phyloP scores from a whole-genome alignment of 2,797 vertebrate species.

The Margarornis squamiger region DNA sequence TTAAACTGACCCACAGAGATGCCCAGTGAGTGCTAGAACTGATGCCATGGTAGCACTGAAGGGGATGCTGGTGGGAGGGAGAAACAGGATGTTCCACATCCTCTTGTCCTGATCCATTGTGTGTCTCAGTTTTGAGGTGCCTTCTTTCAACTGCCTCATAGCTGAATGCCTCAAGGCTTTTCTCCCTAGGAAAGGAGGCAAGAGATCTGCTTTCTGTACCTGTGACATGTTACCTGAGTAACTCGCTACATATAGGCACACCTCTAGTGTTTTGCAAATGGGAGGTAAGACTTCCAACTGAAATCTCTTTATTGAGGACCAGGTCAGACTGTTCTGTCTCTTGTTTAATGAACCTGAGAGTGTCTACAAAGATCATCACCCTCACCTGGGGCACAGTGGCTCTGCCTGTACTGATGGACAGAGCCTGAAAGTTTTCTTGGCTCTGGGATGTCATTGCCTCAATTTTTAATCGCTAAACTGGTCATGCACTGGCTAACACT shows the following conservation, averaged over 20 bases:
- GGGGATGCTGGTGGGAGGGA: not conserved
- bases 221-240: not conserved
- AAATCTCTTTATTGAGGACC: not conserved
- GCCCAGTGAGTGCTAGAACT: not conserved
- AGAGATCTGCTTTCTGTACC: not conserved
- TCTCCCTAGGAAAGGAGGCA: not conserved
- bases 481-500: not conserved
- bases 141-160: not conserved
- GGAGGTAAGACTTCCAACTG: not conserved
- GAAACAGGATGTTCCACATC: not conserved
- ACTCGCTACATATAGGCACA: fast-evolving
- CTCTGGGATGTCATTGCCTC: not conserved
- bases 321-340: not conserved
- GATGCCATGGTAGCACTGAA: not conserved
- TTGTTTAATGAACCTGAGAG: not conserved
- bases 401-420: not conserved
- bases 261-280: not conserved
- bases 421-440: not conserved
- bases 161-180: not conserved
- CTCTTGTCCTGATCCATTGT: not conserved
- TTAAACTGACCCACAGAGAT: not conserved
- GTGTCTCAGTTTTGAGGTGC: not conserved
- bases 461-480: not conserved
- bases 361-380: not conserved
- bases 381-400: not conserved